A percentile compares a stretch with the other conserved stretches of the same genome.
phyloP scores from a whole-genome alignment of 2,888 invertebrate genomes.

The Vannuccia rotundouncinata region DNA sequence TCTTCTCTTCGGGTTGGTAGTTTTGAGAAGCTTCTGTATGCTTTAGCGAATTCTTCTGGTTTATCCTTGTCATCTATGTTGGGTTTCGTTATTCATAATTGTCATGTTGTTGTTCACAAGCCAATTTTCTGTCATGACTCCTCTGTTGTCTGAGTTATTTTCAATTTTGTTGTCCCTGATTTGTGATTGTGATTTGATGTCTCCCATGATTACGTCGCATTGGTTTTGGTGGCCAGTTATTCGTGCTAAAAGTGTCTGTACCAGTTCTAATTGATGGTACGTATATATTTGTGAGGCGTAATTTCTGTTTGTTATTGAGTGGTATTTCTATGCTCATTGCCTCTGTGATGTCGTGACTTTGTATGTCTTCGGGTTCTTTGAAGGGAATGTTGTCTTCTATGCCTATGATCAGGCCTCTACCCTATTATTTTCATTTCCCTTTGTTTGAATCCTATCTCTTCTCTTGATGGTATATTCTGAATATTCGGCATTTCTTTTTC shows the following conservation, averaged over 20 bases:
- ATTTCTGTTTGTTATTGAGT: not conserved
- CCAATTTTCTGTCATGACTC: not conserved
- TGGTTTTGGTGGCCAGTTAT: not conserved
- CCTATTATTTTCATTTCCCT: not conserved
- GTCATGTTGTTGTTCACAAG: not conserved
- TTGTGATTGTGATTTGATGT: not conserved
- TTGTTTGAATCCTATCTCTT: not conserved
- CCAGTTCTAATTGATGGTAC: not conserved
- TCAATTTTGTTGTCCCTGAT: not conserved
- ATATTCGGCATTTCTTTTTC: not conserved
- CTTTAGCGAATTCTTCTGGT: not conserved
- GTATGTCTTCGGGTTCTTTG: not conserved
- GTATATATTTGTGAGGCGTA: not conserved
- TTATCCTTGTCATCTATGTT: conserved; percentile 12
- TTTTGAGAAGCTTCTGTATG: not conserved
- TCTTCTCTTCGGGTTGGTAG: not conserved
- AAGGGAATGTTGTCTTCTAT: not conserved
- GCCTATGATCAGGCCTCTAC: not conserved
- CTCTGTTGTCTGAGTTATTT: not conserved
- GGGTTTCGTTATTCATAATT: not conserved
- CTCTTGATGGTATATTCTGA: not conserved
- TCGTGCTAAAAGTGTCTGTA: not conserved
- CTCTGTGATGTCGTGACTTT: not conserved
- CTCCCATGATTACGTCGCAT: not conserved
- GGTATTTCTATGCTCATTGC: not conserved